These are phyloP conservation scores for Neodiprion lecontei DNA, from an alignment of 1,140 invertebrate genomes.

Conservation along the genomic window DNA sequence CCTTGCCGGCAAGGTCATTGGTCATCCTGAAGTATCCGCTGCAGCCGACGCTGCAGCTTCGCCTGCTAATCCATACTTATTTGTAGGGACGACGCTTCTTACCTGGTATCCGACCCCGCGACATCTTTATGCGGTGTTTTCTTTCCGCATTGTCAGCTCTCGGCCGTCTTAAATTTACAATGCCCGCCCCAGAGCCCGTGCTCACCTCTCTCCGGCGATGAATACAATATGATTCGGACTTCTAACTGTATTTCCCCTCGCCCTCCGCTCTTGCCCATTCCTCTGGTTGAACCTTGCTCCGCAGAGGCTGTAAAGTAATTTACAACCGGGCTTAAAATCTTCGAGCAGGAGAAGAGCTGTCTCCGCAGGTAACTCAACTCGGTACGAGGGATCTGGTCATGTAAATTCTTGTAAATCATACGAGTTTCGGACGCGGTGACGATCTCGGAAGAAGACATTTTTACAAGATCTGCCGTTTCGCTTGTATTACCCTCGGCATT, in stretches of 20 bases:
- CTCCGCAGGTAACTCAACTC: no score
- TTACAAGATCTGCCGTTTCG: no score
- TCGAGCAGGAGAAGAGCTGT: no score
- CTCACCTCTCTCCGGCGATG: neutral
- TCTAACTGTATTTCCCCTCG: neutral
- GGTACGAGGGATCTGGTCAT: no score
- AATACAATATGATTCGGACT: neutral
- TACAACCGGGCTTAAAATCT: no score
- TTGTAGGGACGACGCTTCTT: neutral
- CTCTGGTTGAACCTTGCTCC: neutral
- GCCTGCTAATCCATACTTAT: neutral
- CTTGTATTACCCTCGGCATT: no score
- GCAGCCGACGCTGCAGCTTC: neutral
- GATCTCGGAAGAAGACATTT: no score
- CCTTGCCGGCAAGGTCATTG: neutral
- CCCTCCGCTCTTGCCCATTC: neutral
- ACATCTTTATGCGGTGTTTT: neutral
- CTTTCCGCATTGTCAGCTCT: neutral
- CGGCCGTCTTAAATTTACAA: neutral
- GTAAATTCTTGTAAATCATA: no score
- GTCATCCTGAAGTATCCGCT: neutral
- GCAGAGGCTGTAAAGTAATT: neutral
- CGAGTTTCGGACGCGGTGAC: no score
- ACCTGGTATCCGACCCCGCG: neutral
- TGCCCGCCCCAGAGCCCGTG: neutral